These are phyloP conservation scores for Flexamia atlantica DNA, from an alignment of 2,888 invertebrate genomes.

Conservation along the genomic window DNA sequence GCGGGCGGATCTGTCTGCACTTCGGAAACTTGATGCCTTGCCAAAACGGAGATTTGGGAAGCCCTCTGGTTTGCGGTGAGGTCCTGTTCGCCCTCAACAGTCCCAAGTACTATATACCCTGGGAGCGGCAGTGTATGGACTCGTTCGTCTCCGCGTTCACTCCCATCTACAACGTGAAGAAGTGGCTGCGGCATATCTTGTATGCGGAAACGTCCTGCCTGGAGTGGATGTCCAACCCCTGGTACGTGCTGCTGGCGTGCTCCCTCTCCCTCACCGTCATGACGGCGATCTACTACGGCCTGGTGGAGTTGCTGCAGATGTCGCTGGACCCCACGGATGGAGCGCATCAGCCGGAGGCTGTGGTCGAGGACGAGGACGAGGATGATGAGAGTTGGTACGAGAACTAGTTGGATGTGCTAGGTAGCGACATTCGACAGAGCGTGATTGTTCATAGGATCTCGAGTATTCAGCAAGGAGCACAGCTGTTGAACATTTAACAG, in stretches of 20 bases:
- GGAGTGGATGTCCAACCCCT: slow-evolving; percentile 28
- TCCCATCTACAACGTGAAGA: not conserved
- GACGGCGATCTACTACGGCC: slow-evolving; percentile 13
- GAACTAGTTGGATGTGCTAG: not conserved
- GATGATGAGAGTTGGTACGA: not conserved
- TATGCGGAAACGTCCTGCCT: not conserved
- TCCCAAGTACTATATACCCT: not conserved
- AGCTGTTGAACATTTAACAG: no score
- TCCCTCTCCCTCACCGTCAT: not conserved
- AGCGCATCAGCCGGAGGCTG: no score
- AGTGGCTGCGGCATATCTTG: slow-evolving; percentile 1
- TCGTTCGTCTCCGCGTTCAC: not conserved
- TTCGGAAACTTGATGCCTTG: not conserved
- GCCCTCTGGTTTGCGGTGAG: not conserved
- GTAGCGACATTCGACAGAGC: no score
- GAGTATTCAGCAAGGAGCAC: no score
- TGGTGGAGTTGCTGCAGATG: slow-evolving; percentile 6
- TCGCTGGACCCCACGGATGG: not conserved
- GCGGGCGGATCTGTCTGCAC: not conserved
- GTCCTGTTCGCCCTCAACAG: not conserved
- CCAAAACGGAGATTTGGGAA: not conserved
- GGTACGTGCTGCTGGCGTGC: slow-evolving; percentile 14
- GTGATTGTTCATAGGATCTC: no score
- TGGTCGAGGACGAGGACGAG: not conserved
- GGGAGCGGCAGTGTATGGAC: not conserved